phyloP scores from a whole-genome alignment of 2,888 invertebrate genomes.

The Brenthis daphne region DNA sequence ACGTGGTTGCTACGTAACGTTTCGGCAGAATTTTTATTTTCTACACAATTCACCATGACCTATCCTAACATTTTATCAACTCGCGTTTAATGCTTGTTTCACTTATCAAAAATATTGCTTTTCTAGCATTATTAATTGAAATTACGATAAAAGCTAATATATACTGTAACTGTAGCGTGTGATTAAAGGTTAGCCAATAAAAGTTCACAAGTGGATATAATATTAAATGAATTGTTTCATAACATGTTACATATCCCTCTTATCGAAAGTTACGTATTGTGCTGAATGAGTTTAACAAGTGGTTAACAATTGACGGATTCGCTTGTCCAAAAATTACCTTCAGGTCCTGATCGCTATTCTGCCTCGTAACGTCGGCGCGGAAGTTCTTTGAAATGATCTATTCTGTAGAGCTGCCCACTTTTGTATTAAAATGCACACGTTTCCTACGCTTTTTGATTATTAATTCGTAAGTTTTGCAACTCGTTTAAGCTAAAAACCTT shows the following conservation, averaged over 20 bases:
- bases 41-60: conserved; percentile 68
- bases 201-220: not conserved
- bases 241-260: conserved; percentile 19
- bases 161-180: not conserved
- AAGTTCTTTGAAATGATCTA: conserved; percentile 37
- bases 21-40: conserved; percentile 41
- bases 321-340: conserved; percentile 44
- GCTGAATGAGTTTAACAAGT: conserved; percentile 40
- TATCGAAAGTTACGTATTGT: conserved; percentile 30
- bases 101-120: conserved; percentile 20
- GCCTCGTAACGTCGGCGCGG: conserved; percentile 37
- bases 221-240: conserved; percentile 20
- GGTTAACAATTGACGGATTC: conserved; percentile 44
- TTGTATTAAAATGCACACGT: conserved; percentile 24
- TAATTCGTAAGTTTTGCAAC: not conserved
- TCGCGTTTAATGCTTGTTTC: conserved; percentile 23
- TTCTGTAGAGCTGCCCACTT: conserved; percentile 25
- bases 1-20: conserved; percentile 7
- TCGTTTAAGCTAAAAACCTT: not conserved
- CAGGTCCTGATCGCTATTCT: conserved; percentile 41
- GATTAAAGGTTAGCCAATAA: conserved; percentile 1
- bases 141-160: not conserved
- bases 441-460: not conserved
- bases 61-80: conserved; percentile 76
- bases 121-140: not conserved